Conservation (phyloP, 2,113 vertebrate species). For the Dissostichus mawsoni region DNA sequence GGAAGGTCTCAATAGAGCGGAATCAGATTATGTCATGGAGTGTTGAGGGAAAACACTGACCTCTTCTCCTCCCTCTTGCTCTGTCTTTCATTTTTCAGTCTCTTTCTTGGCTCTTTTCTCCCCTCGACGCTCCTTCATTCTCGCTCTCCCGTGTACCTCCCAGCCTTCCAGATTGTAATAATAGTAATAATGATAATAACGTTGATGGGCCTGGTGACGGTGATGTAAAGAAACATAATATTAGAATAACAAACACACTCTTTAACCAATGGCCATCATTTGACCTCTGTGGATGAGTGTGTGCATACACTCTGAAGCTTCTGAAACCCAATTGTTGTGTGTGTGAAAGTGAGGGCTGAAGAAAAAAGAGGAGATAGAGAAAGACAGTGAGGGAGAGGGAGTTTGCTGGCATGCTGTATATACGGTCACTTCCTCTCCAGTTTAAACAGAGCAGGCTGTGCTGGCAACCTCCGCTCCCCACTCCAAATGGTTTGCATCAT, state of each 20-base stretch:
- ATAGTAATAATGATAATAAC: constrained; percentile 87
- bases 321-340: constrained; percentile 50
- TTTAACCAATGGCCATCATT: constrained; percentile 86
- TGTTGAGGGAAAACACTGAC: constrained; percentile 99
- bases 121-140: constrained; percentile 72
- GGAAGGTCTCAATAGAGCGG: constrained; percentile 93
- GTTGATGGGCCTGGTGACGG: constrained; percentile 75
- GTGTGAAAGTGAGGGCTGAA: constrained; percentile 23
- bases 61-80: constrained; percentile 90
- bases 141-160: constrained; percentile 69
- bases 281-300: constrained; percentile 85
- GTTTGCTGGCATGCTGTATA: constrained; percentile 98
- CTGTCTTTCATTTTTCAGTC: constrained; percentile 91
- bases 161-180: constrained; percentile 83
- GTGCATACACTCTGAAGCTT: constrained; percentile 48
- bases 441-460: constrained; percentile 99
- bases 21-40: constrained; percentile 97
- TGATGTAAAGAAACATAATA: constrained; percentile 88
- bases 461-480: constrained; percentile 93
- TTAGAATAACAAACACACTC: constrained; percentile 85
- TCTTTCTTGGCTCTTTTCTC: constrained; percentile 90
- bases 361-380: constrained; percentile 59
- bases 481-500: constrained; percentile 99
- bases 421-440: constrained; percentile 99
- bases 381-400: constrained; percentile 79